A percentile compares a stretch with the other conserved stretches of the same genome.
phyloP scores from a whole-genome alignment of 2,888 invertebrate genomes.

The Rhynchonema sp. region DNA sequence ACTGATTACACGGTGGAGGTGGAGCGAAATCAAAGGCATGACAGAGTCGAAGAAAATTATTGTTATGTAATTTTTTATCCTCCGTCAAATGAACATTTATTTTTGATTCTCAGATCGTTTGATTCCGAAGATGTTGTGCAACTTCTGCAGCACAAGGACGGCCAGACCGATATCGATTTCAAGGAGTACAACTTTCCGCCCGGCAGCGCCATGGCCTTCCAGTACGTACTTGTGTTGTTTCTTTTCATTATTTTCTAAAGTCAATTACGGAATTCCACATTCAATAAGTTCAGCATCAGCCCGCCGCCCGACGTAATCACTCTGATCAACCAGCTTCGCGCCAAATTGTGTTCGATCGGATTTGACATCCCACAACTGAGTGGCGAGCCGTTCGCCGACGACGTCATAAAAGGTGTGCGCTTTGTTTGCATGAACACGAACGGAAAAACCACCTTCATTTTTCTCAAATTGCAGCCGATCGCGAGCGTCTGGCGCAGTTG shows the following conservation, averaged over 20 bases:
- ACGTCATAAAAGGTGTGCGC: no score
- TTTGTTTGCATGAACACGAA: no score
- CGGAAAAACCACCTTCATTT: no score
- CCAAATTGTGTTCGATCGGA: not conserved
- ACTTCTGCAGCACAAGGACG: no score
- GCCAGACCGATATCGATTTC: slow-evolving; percentile 50
- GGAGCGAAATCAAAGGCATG: not conserved
- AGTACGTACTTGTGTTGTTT: slow-evolving; percentile 9
- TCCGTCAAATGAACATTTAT: no score
- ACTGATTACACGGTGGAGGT: not conserved
- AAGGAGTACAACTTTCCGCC: slow-evolving; percentile 62
- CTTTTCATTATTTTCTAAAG: not conserved
- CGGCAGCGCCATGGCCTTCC: slow-evolving; percentile 58
- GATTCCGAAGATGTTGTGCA: no score
- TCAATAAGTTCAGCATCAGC: no score
- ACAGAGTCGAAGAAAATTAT: not conserved
- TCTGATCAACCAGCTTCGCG: not conserved
- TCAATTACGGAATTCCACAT: no score
- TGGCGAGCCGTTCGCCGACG: not conserved
- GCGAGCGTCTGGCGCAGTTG: no score
- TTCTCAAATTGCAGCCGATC: no score
- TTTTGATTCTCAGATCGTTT: no score
- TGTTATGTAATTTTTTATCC: no score
- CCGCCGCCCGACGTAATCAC: not conserved
- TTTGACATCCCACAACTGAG: not conserved